phyloP scores from a whole-genome alignment of 1,140 invertebrate species.

The Palaemon carinicauda region DNA sequence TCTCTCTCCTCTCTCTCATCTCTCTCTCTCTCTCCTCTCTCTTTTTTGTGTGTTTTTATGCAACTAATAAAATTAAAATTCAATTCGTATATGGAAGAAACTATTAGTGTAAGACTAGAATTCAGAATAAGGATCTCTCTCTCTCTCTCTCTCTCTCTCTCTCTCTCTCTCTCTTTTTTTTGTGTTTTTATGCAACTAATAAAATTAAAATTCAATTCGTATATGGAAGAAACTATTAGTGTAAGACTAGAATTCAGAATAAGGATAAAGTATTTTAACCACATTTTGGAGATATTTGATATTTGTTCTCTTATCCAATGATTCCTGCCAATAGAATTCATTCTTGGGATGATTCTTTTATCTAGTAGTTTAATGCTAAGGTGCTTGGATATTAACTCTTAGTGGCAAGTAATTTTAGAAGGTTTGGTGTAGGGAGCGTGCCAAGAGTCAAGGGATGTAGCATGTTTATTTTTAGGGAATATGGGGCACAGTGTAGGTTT shows the following conservation, averaged over 20 bases:
- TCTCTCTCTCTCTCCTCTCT: too few species aligned
- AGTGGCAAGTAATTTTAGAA: neutral
- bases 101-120: too few species aligned
- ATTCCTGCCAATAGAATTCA: neutral
- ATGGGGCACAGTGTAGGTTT: neutral
- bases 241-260: too few species aligned
- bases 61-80: too few species aligned
- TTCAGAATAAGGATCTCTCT: neutral
- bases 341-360: neutral
- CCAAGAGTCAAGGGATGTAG: neutral
- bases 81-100: too few species aligned
- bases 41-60: too few species aligned
- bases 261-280: too few species aligned
- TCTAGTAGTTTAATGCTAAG: neutral
- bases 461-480: neutral
- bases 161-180: slow-evolving; percentile 4
- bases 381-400: neutral
- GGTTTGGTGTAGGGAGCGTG: neutral
- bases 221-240: too few species aligned
- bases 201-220: too few species aligned
- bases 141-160: neutral
- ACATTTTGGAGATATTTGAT: too few species aligned
- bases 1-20: too few species aligned
- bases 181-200: too few species aligned
- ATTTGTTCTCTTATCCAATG: neutral